These are phyloP conservation scores for Eospalax fontanierii DNA, from an alignment of 2,797 vertebrate genomes.

Conservation along the genomic window DNA sequence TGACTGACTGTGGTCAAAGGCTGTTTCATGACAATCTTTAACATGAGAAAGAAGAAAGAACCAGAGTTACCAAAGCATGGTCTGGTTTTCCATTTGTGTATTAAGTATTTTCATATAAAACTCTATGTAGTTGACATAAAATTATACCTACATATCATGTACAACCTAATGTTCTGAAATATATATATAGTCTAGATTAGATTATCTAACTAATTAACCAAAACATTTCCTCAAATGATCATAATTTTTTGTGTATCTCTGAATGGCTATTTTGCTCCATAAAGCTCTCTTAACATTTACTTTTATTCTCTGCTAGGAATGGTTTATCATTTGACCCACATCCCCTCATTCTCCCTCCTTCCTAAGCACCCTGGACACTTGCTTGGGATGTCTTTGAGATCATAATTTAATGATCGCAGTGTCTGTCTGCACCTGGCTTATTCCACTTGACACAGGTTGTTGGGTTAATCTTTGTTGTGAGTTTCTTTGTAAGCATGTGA, in stretches of 20 bases:
- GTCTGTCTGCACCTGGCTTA: background rate
- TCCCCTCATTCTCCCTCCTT: background rate
- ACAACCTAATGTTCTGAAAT: background rate
- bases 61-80: background rate
- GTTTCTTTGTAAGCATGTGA: background rate
- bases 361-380: background rate
- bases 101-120: background rate
- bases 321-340: background rate
- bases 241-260: background rate
- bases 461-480: background rate
- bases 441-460: background rate
- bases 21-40: constrained; percentile 26
- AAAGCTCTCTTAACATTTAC: too few relatives aligned
- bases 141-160: background rate
- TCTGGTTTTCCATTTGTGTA: background rate
- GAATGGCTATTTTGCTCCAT: too few relatives aligned
- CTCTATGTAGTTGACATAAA: background rate
- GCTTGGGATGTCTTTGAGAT: too few relatives aligned
- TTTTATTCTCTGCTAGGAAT: background rate
- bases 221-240: background rate
- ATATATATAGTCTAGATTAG: background rate
- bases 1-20: background rate
- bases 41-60: background rate
- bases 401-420: background rate
- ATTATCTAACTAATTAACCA: background rate